Base-by-base conservation (phyloP, 2,113 vertebrate genomes). In the Rhinoptilus africanus region DNA sequence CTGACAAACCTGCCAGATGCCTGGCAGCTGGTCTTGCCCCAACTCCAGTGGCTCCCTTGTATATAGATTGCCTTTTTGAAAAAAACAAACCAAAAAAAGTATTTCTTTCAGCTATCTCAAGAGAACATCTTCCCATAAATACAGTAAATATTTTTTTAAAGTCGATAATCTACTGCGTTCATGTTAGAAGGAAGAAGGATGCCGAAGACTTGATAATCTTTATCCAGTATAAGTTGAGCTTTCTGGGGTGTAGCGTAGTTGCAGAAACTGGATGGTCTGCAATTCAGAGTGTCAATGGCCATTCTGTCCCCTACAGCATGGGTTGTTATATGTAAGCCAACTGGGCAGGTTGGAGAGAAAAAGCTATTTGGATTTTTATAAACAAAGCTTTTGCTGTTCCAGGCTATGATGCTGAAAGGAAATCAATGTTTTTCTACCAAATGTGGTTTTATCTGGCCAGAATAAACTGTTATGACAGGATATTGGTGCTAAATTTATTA, bases 401-500 rank as follows among this genome's bases (percentile, higher is more conserved):
- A 90, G 64, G 32, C 78, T 97, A 89, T 3, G 90, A 93, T 93
- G 90, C 87, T 95, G 96, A 96, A 96, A 97, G 95, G 77, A 95
- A 97, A 96, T 97, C 71, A 57, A 95, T 96, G 87, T 97, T 97
- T 96, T 96, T 93, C 85, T 41, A 93, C 91, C 85, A 89, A 96
- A 96, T 93, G 91, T 84, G 82, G 86, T 76, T 96, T 97, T 95
- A 97, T 97, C 94, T 97, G 86, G 89, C 95, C 88, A 95, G 91
- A 85, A 92, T 97, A 97, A 97, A 96, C 88, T 79, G 88, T 95
- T 81, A 67, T 85, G 96, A 96, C 94, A 96, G 95, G 92, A 96
- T 95, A 96, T 97, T 96, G 94, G 74, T 97, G 96, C 80, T 97
- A 95, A 96, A 93, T 97, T 96, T 96, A 97, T 97, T 97, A 97